These are phyloP conservation scores for Chaetops frenatus DNA, from an alignment of 2,113 vertebrate genomes.

Conservation along the genomic window DNA sequence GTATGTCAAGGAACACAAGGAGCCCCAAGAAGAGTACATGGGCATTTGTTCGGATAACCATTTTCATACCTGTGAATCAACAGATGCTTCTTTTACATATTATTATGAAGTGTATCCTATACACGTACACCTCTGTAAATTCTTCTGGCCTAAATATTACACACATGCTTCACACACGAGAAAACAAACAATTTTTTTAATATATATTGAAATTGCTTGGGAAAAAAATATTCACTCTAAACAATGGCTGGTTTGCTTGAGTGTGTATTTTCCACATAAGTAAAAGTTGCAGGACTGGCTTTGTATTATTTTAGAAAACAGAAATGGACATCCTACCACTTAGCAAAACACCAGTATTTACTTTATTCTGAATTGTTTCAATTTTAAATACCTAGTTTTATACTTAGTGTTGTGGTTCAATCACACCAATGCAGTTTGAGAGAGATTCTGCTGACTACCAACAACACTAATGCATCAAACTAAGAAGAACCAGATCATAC, in stretches of 20 bases:
- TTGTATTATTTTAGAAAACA: neutral
- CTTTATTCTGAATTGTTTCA: neutral
- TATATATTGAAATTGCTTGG: neutral
- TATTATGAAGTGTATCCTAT: neutral
- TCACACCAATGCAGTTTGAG: neutral
- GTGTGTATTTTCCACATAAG: neutral
- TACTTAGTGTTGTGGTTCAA: neutral
- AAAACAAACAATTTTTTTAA: neutral
- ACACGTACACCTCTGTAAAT: neutral
- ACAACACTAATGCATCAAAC: neutral
- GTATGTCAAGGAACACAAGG: neutral
- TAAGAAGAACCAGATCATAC: neutral
- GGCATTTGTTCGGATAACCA: neutral
- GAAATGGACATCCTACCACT: neutral
- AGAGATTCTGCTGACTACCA: neutral
- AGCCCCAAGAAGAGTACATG: neutral
- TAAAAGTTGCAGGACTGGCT: neutral
- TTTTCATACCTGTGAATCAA: neutral
- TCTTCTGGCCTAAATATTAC: neutral
- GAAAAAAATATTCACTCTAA: neutral
- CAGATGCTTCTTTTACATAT: neutral
- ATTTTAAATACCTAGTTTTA: neutral
- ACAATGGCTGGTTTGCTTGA: neutral
- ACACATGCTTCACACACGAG: neutral
- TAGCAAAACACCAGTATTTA: neutral